Evolutionary conservation across 2,888 invertebrate genomes (phyloP), one percentile per base, ranked within the genome.

Genomic region (Ctenicera cuprea): DNA sequence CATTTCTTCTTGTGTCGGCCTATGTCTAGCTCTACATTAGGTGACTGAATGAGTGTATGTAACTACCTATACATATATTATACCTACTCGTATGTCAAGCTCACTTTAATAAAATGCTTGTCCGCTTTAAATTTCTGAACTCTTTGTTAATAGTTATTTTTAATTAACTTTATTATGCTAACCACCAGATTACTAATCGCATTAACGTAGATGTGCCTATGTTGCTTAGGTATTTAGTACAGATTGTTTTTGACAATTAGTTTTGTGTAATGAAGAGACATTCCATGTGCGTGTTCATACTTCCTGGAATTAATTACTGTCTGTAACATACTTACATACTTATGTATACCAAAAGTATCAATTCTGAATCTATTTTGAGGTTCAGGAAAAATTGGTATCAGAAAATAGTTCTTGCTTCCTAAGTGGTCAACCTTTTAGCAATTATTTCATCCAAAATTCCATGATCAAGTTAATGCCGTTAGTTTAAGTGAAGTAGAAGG

Each of bases 1-100:
- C n/a, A 12, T 14, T 26, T 69, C 38, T 61, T 69, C 57, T 33
- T 22, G n/a, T 3, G n/a, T 61, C 45, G 69, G 69, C 69, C 69
- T 69, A 69, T 43, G 48, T 50, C 43, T 62, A 45, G 16, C 1
- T 50, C 16, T 26, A 11, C 50, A 65, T 45, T 61, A 61, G 48
- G 57, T 45, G 61, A 62, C 59, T 69, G 69, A 14, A 30, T 61
- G 50, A 16, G 37, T 69, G 41, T 54, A 45, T 52, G 65, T 18
- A 52, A 52, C 5, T 30, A n/a, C 8, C 5, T 59, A 59, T 26
- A 20, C 16, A 30, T 33, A 26, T 48, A 48, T 18, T 48, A 16
- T 48, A 48, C n/a, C n/a, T n/a, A n/a, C 20, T 18, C 16, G 16
- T 11, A 48, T 16, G 43, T 2, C 2, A 14, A 43, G 8, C 4